Evolutionary conservation across 2,113 vertebrate genomes (phyloP).

Genomic region (Ictidomys tridecemlineatus): DNA sequence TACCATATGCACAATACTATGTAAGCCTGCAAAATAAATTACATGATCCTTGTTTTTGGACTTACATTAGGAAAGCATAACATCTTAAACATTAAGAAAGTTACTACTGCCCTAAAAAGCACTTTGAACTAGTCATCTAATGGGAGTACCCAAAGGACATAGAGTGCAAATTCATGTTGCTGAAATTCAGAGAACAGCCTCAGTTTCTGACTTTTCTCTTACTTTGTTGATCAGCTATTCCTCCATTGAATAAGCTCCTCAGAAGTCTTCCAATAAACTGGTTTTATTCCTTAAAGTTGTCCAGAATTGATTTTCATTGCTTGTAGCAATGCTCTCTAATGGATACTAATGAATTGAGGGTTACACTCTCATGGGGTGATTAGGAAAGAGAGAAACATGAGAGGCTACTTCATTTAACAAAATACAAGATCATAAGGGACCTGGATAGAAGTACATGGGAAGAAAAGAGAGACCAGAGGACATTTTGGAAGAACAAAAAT

Average conservation of each 20-base stretch:
- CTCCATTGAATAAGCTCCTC: not conserved
- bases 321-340: not conserved
- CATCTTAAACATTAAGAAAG: not conserved
- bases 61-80: not conserved
- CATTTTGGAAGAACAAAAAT: not conserved
- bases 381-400: not conserved
- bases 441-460: not conserved
- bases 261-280: not conserved
- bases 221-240: not conserved
- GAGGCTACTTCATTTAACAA: not conserved
- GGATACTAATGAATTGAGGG: not conserved
- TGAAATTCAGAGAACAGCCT: not conserved
- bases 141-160: not conserved
- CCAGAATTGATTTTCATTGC: not conserved
- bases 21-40: slow-evolving; percentile 11
- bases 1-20: not conserved
- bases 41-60: not conserved
- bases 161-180: not conserved
- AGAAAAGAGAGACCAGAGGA: not conserved
- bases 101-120: not conserved
- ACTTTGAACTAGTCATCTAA: not conserved
- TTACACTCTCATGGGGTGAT: not conserved
- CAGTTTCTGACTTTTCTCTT: not conserved
- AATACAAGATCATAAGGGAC: not conserved
- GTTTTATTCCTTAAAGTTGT: not conserved